Conservation (phyloP, 2,113 vertebrate genomes). For the Stegastes partitus region DNA sequence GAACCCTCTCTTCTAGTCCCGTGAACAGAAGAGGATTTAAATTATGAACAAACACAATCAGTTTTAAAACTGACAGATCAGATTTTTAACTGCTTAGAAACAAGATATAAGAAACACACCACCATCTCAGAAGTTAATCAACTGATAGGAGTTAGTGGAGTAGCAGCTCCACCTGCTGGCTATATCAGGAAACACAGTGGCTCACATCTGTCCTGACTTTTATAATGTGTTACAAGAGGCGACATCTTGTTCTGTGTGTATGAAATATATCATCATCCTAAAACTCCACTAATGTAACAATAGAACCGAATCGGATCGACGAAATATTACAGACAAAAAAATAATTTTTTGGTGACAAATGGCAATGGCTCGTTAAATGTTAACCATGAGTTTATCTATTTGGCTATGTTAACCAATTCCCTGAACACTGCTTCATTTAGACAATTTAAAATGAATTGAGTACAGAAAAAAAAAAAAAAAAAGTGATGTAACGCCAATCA, state of each 20-base stretch:
- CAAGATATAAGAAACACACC: conserved; percentile 7
- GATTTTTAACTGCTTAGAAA: conserved; percentile 5
- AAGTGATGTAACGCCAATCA: neutral
- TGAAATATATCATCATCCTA: neutral
- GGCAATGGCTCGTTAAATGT: conserved; percentile 2
- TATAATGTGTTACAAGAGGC: neutral
- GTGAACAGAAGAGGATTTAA: conserved; percentile 24
- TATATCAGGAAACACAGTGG: neutral
- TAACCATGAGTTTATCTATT: conserved; percentile 11
- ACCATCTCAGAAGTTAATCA: neutral
- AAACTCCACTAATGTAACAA: conserved; percentile 8
- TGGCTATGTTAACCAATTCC: conserved; percentile 22
- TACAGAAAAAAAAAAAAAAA: neutral
- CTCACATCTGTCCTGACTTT: neutral
- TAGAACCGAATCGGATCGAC: neutral
- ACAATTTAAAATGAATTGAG: conserved; percentile 14
- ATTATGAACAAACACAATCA: conserved; percentile 16
- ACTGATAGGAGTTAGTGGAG: conserved; percentile 17
- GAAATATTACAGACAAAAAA: conserved; percentile 3
- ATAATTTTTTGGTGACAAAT: conserved; percentile 25
- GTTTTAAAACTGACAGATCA: neutral
- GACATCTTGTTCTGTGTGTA: neutral
- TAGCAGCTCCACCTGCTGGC: conserved; percentile 68
- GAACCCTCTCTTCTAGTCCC: neutral
- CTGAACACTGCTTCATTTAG: conserved; percentile 19